Evolutionary conservation across 2,797 vertebrate species (phyloP), one percentile per base, ranked within the genome.

Genomic region (Anabas testudineus): DNA sequence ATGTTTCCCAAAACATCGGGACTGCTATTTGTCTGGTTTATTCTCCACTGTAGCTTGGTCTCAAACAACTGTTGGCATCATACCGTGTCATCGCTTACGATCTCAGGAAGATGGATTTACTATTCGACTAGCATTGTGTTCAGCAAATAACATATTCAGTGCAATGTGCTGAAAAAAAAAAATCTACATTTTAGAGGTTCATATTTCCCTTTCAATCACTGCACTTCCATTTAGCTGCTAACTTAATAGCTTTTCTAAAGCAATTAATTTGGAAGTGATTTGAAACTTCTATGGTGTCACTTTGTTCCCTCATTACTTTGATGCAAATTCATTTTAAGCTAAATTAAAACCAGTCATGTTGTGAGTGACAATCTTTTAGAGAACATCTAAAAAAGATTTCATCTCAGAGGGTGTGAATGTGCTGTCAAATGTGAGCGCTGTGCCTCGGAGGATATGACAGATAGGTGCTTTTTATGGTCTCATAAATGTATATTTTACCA

Each of bases 201-300:
- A 67, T 69, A 19, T 71, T 76, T 68, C 46, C 24, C 13, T 53
- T 78, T 80, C 61, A 67, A 67, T 74, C 69, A 61, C 24, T 10
- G 28, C 28, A 5, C 54, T 77, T 70, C 61, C 18, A 63, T 76
- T 77, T 67, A 65, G 45, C 53, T 21, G 41, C 53, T 21, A 59
- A 69, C 34, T 69, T 78, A 74, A 82, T 74, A 65, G 67, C 74
- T 67, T 67, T 61, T 69, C 45, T 41, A 47, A 80, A 78, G 67
- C 71, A 79, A 80, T 85, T 85, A 10, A 86, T 78, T 79, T 77
- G n/a, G 22, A 45, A 74, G 67, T 18, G 32, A 82, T 80, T 36
- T 70, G 41, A 76, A 83, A 78, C 70, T 79, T 76, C 24, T 42
- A 10, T 21, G n/a, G 2, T 80, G 67, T 69, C 76, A 59, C 60